Base-by-base conservation (phyloP, 2,113 vertebrate species). In the Okapia johnstoni region DNA sequence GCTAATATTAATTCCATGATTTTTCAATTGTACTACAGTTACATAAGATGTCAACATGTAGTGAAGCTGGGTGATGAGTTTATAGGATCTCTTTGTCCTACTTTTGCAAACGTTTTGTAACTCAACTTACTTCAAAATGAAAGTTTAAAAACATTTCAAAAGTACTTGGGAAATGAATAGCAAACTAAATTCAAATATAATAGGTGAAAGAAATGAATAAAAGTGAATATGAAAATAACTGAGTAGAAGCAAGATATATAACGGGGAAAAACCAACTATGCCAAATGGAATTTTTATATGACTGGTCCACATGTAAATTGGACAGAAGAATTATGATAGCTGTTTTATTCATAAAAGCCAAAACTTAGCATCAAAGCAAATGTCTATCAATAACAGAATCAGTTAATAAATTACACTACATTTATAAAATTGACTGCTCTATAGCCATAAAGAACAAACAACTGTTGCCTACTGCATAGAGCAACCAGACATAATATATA, bases 61-160 rank as follows among this genome's bases (percentile, higher is more conserved):
- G 61, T 16, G 9, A 95, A 88, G 21, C 25, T 76, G 6, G 16
- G 9, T 6, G 14, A 26, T 57, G 14, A 5, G 50, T 36, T 95
- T 50, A 57, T 33, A 5, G 1, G 2, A 94, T 86, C 33, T 73
- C 40, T 76, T 46, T n/a, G 36, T 73, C 50, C 58, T 50, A 66
- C 4, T 83, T 73, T 30, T 76, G 12, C 50, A 86, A n/a, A 52
- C 43, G 11, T 93, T 88, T 54, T 90, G 0, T 81, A 89, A 90
- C 30, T 81, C 70, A 81, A 61, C 21, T 81, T 90, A 76, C n/a
- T 95, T 90, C 40, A 76, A 96, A 95, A 86, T 90, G 14, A 76
- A 93, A 81, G 46, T 15, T 55, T 50, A 55, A 81, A 92, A 80
- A 70, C 63, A 85, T 73, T 61, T 40, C 58, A 54, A 28, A 73